Base-by-base conservation (phyloP, 2,888 invertebrate genomes). In the Brachyptera putata region DNA sequence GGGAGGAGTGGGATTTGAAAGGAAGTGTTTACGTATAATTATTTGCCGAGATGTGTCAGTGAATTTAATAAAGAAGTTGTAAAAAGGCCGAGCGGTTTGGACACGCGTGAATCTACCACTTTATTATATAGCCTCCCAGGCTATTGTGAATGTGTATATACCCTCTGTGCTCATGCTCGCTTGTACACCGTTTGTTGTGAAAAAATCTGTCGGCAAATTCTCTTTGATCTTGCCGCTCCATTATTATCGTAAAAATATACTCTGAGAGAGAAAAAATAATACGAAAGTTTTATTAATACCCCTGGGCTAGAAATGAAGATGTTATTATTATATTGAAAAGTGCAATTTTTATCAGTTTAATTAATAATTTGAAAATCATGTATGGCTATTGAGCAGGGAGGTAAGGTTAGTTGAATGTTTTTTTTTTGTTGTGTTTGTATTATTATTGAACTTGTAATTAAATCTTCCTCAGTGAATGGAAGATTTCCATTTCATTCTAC, bases 21-120 rank as follows among this genome's bases (percentile, higher is more conserved):
- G 46, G 46, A 46, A 58, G 58, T 58, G 58, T 49, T 34, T 34
- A 46, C 46, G 50, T 25, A 26, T 50, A 58, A 53, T 58, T 58
- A 58, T 58, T 58, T 57, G 25, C 58, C n/a, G n/a, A n/a, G n/a
- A 53, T 37, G 58, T 37, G 58, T 25, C 50, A 49, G 50, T 37
- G 39, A 37, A 21, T 58, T 36, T 58, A 16, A 24, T 50, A 16
- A 25, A 26, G 53, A 24, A 37, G 25, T 24, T 53, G 16, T 37
- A 58, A 39, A 25, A 37, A n/a, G n/a, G n/a, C n/a, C 25, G 24
- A 26, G 18, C 24, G 18, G 18, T 24, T 43, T 9, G 41, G 21
- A 14, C 25, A 39, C 57, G 39, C 57, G 43, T 43, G 46, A 24
- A 24, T 46, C n/a, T n/a, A 24, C 9, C 22, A 24, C 22, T 21